Base-by-base conservation (phyloP, 2,888 invertebrate genomes). In the Zygogramma bicolorata region DNA sequence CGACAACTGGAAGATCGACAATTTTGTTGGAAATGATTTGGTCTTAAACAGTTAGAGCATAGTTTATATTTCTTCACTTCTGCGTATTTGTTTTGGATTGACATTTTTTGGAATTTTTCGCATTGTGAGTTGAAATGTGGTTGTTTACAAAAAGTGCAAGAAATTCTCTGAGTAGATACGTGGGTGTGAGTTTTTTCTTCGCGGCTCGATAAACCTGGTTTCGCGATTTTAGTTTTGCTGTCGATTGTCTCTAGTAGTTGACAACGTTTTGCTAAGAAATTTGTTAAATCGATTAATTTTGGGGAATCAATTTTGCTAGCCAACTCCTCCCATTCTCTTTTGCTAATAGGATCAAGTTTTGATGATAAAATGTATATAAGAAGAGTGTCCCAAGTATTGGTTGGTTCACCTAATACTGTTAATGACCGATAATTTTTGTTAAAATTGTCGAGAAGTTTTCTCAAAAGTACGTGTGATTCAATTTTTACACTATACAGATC, bases 361-460 rank as follows among this genome's bases (percentile, higher is more conserved):
- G 62, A 38, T 18, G 29, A 25, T n/a, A 62, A 20, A 29, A 40
- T 18, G 42, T 38, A 57, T 13, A 34, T 34, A 34, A 34, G 34
- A 34, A 34, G 34, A 34, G 34, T 34, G 34, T 34, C 34, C 34
- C 34, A 34, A 1, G 34, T 34, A 3, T 40, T 4, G 40, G 40
- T 40, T 10, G 25, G 25, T 29, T 58, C 58, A 58, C 58, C 58
- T 58, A 58, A 58, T 27, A 13, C 15, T 27, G 13, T 40, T 2
- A n/a, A n/a, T n/a, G 40, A 40, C n/a, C n/a, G 70, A 61, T 49
- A 4, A 40, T 25, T 59, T 76, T 75, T 65, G 15, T 61, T 27
- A 6, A 38, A 67, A 8, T 38, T 62, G 34, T 71, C 74, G 25
- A 68, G 59, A 4, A 71, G n/a, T 60, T 31, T 49, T 20, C 69